Evolutionary conservation across 2,888 invertebrate genomes (phyloP).

Genomic region (Prosapia bicincta): DNA sequence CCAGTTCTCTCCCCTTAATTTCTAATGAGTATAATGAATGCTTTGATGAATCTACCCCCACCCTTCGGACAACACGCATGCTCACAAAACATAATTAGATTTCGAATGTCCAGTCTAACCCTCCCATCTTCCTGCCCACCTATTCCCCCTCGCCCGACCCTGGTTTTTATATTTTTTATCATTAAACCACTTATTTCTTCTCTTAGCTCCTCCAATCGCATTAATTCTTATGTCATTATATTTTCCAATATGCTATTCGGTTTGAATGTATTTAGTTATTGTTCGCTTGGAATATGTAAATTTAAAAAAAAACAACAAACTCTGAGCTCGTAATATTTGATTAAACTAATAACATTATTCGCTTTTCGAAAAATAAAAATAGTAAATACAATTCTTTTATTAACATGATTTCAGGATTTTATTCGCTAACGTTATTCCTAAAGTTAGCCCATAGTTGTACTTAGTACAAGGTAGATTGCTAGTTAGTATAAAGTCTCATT

Average conservation of each 20-base stretch:
- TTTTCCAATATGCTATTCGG: slow-evolving; percentile 21
- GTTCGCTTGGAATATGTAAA: background rate
- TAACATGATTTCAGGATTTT: too few relatives aligned
- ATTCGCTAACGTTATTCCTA: too few relatives aligned
- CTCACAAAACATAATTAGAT: slow-evolving; percentile 26
- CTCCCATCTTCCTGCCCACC: slow-evolving; percentile 23
- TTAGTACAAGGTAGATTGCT: too few relatives aligned
- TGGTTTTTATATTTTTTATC: slow-evolving; percentile 8
- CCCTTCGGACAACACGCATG: slow-evolving; percentile 19
- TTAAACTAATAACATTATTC: too few relatives aligned
- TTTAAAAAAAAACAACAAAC: too few relatives aligned
- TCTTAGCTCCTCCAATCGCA: slow-evolving; percentile 24
- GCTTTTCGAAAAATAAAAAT: too few relatives aligned
- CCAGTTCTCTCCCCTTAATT: slow-evolving; percentile 21
- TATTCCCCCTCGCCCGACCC: slow-evolving; percentile 19
- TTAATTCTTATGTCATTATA: slow-evolving; percentile 27
- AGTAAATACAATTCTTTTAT: too few relatives aligned
- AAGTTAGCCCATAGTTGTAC: too few relatives aligned
- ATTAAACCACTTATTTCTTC: slow-evolving; percentile 27
- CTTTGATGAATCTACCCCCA: slow-evolving; percentile 26
- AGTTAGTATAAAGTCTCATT: too few relatives aligned
- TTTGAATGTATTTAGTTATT: background rate
- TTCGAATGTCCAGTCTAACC: slow-evolving; percentile 24
- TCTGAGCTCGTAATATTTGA: too few relatives aligned
- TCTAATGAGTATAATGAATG: slow-evolving; percentile 29